Conservation (phyloP, 1,140 invertebrate species). For the Tetramorium parvispinum region DNA sequence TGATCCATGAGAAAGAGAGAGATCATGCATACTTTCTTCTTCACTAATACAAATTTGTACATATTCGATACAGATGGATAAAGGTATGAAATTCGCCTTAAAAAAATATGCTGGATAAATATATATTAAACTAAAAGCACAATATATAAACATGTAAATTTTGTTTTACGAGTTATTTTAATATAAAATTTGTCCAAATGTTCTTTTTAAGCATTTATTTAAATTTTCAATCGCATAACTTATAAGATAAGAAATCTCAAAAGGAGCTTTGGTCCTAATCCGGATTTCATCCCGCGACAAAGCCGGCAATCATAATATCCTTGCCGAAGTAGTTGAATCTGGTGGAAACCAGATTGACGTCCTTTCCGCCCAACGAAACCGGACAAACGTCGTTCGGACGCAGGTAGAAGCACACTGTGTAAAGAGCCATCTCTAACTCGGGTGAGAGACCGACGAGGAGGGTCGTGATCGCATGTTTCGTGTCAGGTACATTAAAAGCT, state of each 20-base stretch:
- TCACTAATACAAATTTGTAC: neutral
- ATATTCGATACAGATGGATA: neutral
- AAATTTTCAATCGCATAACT: conserved; percentile 18
- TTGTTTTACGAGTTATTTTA: neutral
- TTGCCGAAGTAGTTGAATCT: conserved; percentile 84
- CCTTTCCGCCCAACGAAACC: conserved; percentile 81
- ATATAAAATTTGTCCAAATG: neutral
- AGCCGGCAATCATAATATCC: conserved; percentile 81
- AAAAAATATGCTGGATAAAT: neutral
- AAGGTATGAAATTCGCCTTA: neutral
- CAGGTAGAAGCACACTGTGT: conserved; percentile 88
- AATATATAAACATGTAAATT: conserved; percentile 5
- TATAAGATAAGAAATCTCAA: conserved; percentile 25
- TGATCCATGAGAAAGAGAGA: neutral
- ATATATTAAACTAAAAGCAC: conserved; percentile 24
- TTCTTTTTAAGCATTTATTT: neutral
- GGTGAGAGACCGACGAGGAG: conserved; percentile 90
- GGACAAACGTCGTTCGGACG: conserved; percentile 86
- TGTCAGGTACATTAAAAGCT: conserved; percentile 82
- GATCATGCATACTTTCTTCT: neutral
- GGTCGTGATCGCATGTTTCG: conserved; percentile 86
- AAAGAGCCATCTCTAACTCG: conserved; percentile 90
- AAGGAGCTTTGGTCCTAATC: conserved; percentile 59
- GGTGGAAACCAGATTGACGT: conserved; percentile 83
- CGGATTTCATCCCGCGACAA: conserved; percentile 56